Evolutionary conservation across 2,797 vertebrate genomes (phyloP), one percentile per base, ranked within the genome.

Genomic region (Apodemus agrarius): DNA sequence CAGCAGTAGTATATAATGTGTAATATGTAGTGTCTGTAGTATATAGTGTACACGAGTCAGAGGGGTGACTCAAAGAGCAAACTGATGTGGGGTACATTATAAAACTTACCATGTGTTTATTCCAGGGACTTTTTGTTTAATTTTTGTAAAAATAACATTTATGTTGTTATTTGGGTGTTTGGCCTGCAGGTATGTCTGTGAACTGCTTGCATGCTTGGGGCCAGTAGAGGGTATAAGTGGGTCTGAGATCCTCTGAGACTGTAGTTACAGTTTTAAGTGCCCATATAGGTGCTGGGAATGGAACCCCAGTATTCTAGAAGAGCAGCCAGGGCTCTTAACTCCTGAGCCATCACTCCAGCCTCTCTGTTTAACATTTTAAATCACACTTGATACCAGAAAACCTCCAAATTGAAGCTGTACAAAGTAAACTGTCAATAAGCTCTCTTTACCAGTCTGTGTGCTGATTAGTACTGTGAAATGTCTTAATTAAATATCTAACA

Each of bases 401-500:
- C 24, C 16, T 91, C 40, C 37, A 67, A 61, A 94, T 61, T 80
- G 74, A 72, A 80, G 24, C 52, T 79, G 1, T 10, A 21, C 72
- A 49, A 84, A 90, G 29, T 54, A 90, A 65, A 37, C 29, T 63
- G 16, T 65, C 61, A 54, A 11, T 49, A 9, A 57, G 24, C 54
- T 46, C 65, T 69, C 19, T 63, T 65, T 65, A 67, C 29, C 57
- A 75, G 81, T 82, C 24, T 85, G 19, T 86, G 43, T 93, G 37
- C 69, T 80, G 75, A 57, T 61, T 79, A 81, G 65, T 90, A 78
- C 46, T 65, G 75, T 19, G 92, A 40, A 61, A 34, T 65, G 46
- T 76, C 43, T 79, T 69, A 54, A 40, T 76, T 96, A 93, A 63
- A 75, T 96, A 78, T 83, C 57, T 93, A 85, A 43, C 67, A 87